phyloP scores from a whole-genome alignment of 2,113 vertebrate species.

The Myotis yumanensis region DNA sequence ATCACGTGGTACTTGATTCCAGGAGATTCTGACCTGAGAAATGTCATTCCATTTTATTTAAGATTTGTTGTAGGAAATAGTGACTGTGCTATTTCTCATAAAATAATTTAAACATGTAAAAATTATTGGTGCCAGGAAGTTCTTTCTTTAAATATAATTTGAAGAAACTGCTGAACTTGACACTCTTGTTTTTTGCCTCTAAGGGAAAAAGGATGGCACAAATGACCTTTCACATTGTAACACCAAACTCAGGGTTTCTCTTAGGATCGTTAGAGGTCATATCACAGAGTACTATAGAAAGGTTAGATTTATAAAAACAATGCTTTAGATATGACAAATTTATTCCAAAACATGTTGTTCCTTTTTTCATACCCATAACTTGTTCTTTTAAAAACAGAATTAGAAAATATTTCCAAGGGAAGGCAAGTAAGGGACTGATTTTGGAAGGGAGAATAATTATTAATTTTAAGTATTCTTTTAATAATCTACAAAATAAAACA shows the following conservation, averaged over 20 bases:
- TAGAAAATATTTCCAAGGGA: background rate
- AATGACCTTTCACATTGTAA: background rate
- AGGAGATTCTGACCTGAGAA: background rate
- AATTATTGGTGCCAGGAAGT: background rate
- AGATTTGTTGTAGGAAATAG: background rate
- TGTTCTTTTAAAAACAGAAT: background rate
- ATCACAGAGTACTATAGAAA: background rate
- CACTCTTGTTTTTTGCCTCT: background rate
- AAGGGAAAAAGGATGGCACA: background rate
- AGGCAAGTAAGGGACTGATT: background rate
- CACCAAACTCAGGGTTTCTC: background rate
- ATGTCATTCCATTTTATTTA: background rate
- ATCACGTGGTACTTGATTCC: background rate
- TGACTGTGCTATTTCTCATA: background rate
- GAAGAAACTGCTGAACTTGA: background rate
- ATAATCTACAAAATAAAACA: background rate
- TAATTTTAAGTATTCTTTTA: background rate
- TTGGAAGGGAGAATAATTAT: background rate
- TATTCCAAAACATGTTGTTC: background rate
- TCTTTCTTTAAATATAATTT: background rate
- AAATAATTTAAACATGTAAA: background rate
- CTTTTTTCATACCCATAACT: background rate
- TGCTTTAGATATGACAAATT: background rate
- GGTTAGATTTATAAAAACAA: background rate
- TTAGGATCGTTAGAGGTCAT: background rate